These are phyloP conservation scores for Mactromeris polynyma DNA, from an alignment of 2,888 invertebrate genomes.

Conservation along the genomic window DNA sequence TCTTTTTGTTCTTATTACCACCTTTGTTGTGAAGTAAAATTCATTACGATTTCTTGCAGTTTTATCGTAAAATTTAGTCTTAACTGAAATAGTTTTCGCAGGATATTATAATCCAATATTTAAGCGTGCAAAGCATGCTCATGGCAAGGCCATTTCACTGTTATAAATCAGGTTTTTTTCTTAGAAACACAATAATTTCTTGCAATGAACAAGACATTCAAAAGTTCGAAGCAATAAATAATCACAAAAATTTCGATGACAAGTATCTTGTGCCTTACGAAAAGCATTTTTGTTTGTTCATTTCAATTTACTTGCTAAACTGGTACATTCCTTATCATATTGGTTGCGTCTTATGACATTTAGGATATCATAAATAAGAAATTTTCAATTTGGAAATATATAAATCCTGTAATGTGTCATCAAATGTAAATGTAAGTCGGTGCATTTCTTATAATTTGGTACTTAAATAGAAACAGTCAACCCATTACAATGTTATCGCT, in stretches of 20 bases:
- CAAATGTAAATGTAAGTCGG: neutral
- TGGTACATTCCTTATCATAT: neutral
- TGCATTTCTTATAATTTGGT: neutral
- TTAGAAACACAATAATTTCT: no score
- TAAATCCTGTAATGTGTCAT: no score
- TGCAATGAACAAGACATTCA: neutral
- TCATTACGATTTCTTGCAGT: no score
- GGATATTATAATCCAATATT: no score
- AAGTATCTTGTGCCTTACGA: neutral
- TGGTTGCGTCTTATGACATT: neutral
- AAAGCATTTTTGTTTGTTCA: neutral
- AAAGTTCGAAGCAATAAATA: conserved; percentile 5
- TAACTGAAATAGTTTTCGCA: no score
- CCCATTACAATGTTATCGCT: no score
- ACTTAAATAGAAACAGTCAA: neutral
- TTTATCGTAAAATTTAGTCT: no score
- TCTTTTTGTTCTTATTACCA: no score
- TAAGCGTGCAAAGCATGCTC: no score
- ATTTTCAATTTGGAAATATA: neutral
- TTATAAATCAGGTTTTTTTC: no score
- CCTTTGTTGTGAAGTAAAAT: no score
- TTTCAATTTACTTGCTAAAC: neutral
- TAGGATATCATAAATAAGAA: neutral
- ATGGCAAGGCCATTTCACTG: no score
- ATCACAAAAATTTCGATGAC: neutral